phyloP scores from a whole-genome alignment of 1,140 invertebrate genomes.

The Microplitis mediator region DNA sequence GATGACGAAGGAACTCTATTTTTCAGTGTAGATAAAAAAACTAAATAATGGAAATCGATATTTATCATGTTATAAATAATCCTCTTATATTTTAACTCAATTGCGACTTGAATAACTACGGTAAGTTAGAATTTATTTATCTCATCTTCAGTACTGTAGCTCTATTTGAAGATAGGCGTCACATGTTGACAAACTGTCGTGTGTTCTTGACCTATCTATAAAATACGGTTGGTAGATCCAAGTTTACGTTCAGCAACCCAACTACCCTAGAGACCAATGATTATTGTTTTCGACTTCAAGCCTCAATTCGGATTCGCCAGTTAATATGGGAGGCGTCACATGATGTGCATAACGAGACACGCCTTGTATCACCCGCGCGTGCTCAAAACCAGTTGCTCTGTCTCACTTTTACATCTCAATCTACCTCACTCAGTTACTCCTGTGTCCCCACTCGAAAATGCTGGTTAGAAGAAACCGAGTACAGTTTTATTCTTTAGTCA shows the following conservation, averaged over 20 bases:
- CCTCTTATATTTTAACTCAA: background rate
- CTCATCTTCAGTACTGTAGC: background rate
- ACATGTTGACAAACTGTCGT: background rate
- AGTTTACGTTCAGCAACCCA: background rate
- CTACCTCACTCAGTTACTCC: background rate
- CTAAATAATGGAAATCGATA: too few species aligned
- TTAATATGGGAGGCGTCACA: slow-evolving; percentile 10
- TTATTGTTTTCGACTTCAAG: background rate
- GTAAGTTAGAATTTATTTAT: background rate
- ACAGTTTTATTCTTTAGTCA: slow-evolving; percentile 29
- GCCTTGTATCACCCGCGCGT: slow-evolving; percentile 12
- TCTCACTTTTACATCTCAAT: slow-evolving; percentile 1
- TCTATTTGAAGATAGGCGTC: background rate
- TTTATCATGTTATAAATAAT: too few species aligned
- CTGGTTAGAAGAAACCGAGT: slow-evolving; percentile 8
- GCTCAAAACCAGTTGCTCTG: slow-evolving; percentile 5
- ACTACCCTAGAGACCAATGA: slow-evolving; percentile 5
- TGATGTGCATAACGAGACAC: slow-evolving; percentile 21
- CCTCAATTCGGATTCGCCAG: slow-evolving; percentile 13
- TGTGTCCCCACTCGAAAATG: background rate
- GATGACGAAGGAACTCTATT: too few species aligned
- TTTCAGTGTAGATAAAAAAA: too few species aligned
- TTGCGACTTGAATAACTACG: too few species aligned
- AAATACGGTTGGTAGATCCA: background rate
- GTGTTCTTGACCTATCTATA: background rate